These are phyloP conservation scores for Siderastrea siderea DNA, from an alignment of 92 coral and sea anemone species.

Conservation along the genomic window DNA sequence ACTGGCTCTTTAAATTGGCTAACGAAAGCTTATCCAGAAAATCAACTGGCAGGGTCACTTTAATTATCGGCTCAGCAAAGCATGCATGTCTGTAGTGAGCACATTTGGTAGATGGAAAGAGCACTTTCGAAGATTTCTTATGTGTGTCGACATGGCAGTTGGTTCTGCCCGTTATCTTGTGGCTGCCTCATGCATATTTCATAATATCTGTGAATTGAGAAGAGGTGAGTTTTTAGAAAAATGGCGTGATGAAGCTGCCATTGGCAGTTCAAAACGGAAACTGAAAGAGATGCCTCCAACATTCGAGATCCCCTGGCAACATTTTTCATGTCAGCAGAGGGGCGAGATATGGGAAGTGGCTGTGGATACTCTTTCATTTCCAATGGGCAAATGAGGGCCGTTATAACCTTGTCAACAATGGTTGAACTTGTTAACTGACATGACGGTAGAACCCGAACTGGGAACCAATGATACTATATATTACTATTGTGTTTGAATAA, in stretches of 20 bases:
- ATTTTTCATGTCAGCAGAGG: constrained; percentile 47
- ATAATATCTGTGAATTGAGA: constrained; percentile 62
- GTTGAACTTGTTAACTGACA: no score
- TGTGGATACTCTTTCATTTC: not conserved
- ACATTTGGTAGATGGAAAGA: not conserved
- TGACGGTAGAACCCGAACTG: no score
- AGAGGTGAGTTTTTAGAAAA: constrained; percentile 54
- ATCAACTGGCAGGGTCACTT: no score
- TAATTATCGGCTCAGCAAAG: no score
- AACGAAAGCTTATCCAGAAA: no score
- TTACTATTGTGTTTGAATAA: no score
- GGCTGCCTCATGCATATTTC: constrained; percentile 61
- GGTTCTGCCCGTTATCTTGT: constrained; percentile 38
- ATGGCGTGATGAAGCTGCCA: constrained; percentile 33
- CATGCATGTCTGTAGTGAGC: no score
- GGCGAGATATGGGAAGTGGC: constrained; percentile 43
- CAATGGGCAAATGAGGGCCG: no score
- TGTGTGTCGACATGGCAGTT: constrained; percentile 60
- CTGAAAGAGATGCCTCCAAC: constrained; percentile 50
- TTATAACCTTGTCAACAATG: no score
- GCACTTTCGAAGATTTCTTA: constrained; percentile 42
- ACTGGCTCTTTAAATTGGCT: no score
- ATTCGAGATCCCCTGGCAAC: constrained; percentile 39
- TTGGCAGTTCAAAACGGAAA: constrained; percentile 4
- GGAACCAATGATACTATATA: no score